Evolutionary conservation across 2,797 vertebrate species (phyloP), one percentile per base, ranked within the genome.

Genomic region (Rhinella marina): DNA sequence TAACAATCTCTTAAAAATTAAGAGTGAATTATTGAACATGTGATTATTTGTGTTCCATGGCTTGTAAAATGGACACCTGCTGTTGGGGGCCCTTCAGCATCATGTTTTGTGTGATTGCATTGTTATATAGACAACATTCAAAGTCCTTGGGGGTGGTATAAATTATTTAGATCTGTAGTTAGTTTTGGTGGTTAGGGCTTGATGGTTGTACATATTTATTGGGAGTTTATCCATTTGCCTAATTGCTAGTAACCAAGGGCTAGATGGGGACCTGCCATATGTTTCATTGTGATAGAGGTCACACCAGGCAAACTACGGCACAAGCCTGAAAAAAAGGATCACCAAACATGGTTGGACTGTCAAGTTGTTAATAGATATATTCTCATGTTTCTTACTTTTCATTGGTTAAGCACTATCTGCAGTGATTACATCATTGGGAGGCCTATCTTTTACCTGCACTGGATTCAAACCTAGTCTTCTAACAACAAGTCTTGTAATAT

Each of bases 21-120:
- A 52, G 48, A 75, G n/a, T 77, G 48, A 77, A 77, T 77, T 77
- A 77, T 77, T 77, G 48, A 77, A 52, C 48, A 77, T n/a, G 73
- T 21, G 10, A 25, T 25, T 77, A 25, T 77, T 52, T 52, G 50
- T 50, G 41, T 54, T 77, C 10, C 41, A 25, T 11, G 19, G 50
- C 50, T 54, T 54, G 50, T 54, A 48, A 50, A 54, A 25, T 17
- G 14, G 21, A 52, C 73, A 77, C 50, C 73, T 77, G 48, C 73
- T n/a, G 48, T 25, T 2, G 10, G 0, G 7, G 48, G 73, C 19
- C 73, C 48, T 19, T 23, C 73, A 76, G 48, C 73, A 7, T 52
- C 4, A 7, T 54, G 48, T 77, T 54, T 77, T 52, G 48, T 54
- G 54, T 77, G 4, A 77, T 50, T 25, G 7, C 23, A 77, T 77